Evolutionary conservation across 2,888 invertebrate species (phyloP).

Genomic region (Amblyjoppa fuscipennis): DNA sequence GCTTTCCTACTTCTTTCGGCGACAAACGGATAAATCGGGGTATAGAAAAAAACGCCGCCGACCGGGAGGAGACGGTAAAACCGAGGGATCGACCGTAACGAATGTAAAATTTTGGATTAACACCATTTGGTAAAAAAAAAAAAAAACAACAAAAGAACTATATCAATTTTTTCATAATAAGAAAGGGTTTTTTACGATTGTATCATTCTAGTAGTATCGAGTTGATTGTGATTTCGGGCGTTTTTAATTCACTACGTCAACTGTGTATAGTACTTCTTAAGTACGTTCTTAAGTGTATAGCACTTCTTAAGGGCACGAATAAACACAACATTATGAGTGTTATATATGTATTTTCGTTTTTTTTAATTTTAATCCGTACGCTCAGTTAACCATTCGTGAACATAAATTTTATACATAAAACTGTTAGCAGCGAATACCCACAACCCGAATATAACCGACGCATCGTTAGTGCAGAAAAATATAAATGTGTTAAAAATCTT

Average conservation of each 20-base stretch:
- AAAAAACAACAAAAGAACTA: conserved; percentile 3
- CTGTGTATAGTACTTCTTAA: conserved; percentile 32
- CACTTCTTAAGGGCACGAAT: conserved; percentile 27
- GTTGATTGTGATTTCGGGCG: conserved; percentile 8
- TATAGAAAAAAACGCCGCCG: background rate
- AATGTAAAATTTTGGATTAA: conserved; percentile 15
- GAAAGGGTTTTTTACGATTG: conserved; percentile 43
- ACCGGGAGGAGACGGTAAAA: background rate
- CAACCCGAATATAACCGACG: conserved; percentile 35
- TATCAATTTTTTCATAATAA: conserved; percentile 46
- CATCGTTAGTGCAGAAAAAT: conserved; percentile 52
- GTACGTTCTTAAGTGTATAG: no score
- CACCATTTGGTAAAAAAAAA: background rate
- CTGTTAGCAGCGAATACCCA: conserved; percentile 23
- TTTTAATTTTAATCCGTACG: background rate
- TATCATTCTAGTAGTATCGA: conserved; percentile 32
- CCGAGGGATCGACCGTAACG: conserved; percentile 14
- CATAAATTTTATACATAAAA: conserved; percentile 21
- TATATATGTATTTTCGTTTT: conserved; percentile 51
- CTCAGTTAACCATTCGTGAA: conserved; percentile 30
- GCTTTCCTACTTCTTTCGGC: conserved; percentile 16
- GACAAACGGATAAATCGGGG: conserved; percentile 36
- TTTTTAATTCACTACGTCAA: conserved; percentile 43
- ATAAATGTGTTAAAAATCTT: conserved; percentile 53
- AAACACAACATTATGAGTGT: conserved; percentile 52